Evolutionary conservation across 2,113 vertebrate species (phyloP).

Genomic region (Campylomormyrus numenius): DNA sequence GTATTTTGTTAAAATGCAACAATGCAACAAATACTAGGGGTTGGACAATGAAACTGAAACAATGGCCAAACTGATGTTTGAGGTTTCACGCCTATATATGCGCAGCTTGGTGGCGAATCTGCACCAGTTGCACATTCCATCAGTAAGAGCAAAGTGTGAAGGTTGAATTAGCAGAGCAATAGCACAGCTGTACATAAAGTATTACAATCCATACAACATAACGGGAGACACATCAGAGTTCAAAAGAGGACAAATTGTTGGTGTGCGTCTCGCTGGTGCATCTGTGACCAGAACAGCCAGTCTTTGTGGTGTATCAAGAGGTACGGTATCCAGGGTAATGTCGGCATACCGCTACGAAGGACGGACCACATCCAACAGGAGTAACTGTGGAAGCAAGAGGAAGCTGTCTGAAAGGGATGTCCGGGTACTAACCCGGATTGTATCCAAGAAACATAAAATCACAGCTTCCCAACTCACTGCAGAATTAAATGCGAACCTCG

Average conservation of each 20-base stretch:
- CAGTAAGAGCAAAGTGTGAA: not conserved
- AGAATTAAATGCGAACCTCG: not conserved
- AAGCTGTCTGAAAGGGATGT: not conserved
- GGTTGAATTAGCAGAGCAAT: not conserved
- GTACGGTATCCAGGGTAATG: not conserved
- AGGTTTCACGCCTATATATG: not conserved
- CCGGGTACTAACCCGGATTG: not conserved
- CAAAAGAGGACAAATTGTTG: not conserved
- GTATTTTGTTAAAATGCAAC: not conserved
- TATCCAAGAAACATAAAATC: not conserved
- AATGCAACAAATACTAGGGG: constrained; percentile 21
- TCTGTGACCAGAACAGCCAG: not conserved
- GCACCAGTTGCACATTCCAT: not conserved
- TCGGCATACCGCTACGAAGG: no score
- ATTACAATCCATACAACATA: not conserved
- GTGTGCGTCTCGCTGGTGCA: not conserved
- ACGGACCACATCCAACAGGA: no score
- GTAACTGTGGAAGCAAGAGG: no score
- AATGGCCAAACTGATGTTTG: not conserved
- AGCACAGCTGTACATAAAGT: not conserved
- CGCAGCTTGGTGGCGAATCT: no score
- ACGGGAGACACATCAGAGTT: not conserved
- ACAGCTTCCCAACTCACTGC: not conserved
- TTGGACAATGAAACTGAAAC: not conserved
- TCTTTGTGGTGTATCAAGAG: not conserved